Evolutionary conservation across 2,113 vertebrate species (phyloP).

Genomic region (Gasterosteus nipponicus): DNA sequence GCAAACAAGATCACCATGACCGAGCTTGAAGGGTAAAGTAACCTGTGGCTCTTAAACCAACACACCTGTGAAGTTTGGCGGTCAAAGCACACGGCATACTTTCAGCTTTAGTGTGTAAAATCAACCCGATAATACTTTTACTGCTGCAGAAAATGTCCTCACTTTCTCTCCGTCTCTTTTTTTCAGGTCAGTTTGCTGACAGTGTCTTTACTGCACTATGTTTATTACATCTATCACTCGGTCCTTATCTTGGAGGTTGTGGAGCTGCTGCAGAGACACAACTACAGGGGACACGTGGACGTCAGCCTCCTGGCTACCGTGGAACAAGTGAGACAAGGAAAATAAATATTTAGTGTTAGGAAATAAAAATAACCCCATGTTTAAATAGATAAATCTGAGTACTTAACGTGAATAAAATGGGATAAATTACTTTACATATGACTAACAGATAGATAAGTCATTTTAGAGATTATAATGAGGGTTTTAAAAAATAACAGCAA

Average conservation of each 20-base stretch:
- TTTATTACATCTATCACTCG: conserved; percentile 64
- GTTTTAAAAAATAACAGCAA: not conserved
- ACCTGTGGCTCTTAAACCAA: conserved; percentile 52
- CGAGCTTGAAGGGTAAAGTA: conserved; percentile 33
- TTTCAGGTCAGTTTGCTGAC: conserved; percentile 68
- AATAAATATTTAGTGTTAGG: conserved; percentile 24
- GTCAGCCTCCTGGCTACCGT: conserved; percentile 66
- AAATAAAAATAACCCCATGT: not conserved
- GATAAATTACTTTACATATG: not conserved
- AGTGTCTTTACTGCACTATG: conserved; percentile 55
- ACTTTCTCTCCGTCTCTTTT: conserved; percentile 1
- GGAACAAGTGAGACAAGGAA: conserved; percentile 77
- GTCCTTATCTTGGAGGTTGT: conserved; percentile 55
- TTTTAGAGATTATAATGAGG: not conserved
- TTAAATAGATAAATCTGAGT: not conserved
- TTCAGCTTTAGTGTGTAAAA: not conserved
- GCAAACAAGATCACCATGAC: conserved; percentile 39
- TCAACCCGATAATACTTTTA: not conserved
- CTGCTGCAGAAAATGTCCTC: not conserved
- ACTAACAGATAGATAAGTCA: not conserved
- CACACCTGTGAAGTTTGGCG: conserved; percentile 28
- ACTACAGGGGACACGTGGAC: conserved; percentile 68
- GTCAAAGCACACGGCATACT: conserved; percentile 10
- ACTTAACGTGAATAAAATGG: not conserved
- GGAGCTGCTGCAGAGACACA: conserved; percentile 73